Evolutionary conservation across 2,797 vertebrate genomes (phyloP).

Genomic region (Diplodus puntazzo): DNA sequence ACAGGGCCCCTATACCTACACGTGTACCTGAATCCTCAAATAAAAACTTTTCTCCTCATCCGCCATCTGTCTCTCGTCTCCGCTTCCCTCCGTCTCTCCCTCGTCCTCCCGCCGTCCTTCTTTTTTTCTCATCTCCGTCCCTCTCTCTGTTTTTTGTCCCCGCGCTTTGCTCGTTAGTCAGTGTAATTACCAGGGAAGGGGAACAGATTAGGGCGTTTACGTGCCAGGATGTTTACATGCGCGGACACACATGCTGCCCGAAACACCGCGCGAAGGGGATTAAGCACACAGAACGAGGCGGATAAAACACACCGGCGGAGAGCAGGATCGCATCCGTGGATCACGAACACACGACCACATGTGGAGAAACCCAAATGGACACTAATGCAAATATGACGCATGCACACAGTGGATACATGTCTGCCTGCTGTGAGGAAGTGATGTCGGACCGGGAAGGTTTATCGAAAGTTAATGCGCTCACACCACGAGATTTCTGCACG

Average conservation of each 20-base stretch:
- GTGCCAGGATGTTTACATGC: constrained; percentile 78
- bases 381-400: neutral
- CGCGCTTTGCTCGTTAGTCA: constrained; percentile 77
- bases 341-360: neutral
- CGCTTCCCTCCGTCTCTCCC: constrained; percentile 25
- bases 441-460: neutral
- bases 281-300: constrained; percentile 18
- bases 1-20: constrained; percentile 6
- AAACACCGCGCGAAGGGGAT: constrained; percentile 49
- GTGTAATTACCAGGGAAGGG: constrained; percentile 80
- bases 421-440: neutral
- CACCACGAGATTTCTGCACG: neutral
- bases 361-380: neutral
- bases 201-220: constrained; percentile 78
- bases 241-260: constrained; percentile 59
- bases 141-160: constrained; percentile 38
- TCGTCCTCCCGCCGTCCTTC: constrained; percentile 43
- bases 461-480: neutral
- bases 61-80: constrained; percentile 60
- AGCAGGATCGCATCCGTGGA: neutral
- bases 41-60: constrained; percentile 48
- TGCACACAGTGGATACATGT: neutral
- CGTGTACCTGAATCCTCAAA: constrained; percentile 23
- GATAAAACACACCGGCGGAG: constrained; percentile 13
- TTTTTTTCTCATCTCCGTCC: neutral